Base-by-base conservation (phyloP, 2,113 vertebrate species). In the Brevimyrus niger region DNA sequence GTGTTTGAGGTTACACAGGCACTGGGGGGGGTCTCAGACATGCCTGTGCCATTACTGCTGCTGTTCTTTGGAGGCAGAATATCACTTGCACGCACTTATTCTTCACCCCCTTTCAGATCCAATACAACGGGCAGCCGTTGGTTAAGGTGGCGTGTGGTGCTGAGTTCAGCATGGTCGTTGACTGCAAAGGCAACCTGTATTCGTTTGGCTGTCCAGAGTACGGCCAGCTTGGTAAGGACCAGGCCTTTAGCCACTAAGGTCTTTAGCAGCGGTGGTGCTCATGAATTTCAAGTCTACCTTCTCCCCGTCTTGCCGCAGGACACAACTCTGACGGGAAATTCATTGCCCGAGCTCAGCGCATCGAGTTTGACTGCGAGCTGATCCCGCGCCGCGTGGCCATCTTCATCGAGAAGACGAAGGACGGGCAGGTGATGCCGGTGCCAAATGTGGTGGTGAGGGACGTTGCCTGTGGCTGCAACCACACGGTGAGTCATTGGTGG, bases 311-410 rank as follows among this genome's bases (percentile, higher is more conserved):
- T 87, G 89, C 0, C 27, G 0, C 92, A 99, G 98, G 98, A 19
- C 98, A 99, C 94, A 99, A 99, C 91, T 99, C 98, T 0, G 98
- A 99, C 0, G 98, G 98, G 42, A 99, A 99, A 90, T 99, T 99
- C 94, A 99, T 99, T 0, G 98, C 98, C 61, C 96, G 98, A 0
- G 98, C 98, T 0, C 98, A 99, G 93, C 95, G 98, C 89, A 99
- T 99, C 3, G 98, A 99, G 94, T 99, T 97, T 0, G 98, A 99
- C 95, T 99, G 98, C 0, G 98, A 99, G 93, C 95, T 99, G 89
- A 97, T 99, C 51, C 95, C 98, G 0, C 97, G 98, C 3, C 96
- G 98, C 0, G 97, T 99, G 0, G 98, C 97, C 90, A 98, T 99
- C 94, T 99, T 99, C 94, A 97, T 99, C 0, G 98, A 99, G 94